Percentiles rank a stretch among this genome's conserved stretches.
phyloP scores from a whole-genome alignment of 2,888 invertebrate species.

The Drosophila kokeensis region DNA sequence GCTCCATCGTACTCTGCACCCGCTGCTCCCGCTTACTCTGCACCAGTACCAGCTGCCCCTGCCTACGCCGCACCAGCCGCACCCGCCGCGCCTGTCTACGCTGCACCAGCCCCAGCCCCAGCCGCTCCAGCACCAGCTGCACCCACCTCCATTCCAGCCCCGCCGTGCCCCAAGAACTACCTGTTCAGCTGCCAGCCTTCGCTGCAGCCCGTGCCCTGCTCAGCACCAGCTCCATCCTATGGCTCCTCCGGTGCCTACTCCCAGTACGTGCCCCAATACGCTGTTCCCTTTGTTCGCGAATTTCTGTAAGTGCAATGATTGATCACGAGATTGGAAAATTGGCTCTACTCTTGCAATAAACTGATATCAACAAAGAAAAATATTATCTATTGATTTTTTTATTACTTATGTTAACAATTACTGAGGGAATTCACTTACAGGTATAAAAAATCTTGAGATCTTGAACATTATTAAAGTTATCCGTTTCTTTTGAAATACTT shows the following conservation, averaged over 20 bases:
- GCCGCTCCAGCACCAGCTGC: constrained; percentile 59
- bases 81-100: constrained; percentile 48
- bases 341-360: constrained; percentile 38
- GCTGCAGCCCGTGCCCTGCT: constrained; percentile 79
- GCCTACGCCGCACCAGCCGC: constrained; percentile 40
- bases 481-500: neutral
- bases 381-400: neutral
- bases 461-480: neutral
- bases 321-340: constrained; percentile 18
- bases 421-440: neutral
- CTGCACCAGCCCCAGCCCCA: constrained; percentile 49
- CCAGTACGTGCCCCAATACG: constrained; percentile 77
- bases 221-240: constrained; percentile 61
- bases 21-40: constrained; percentile 52
- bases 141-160: constrained; percentile 59
- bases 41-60: constrained; percentile 41
- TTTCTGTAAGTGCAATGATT: constrained; percentile 45
- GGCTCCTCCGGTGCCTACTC: constrained; percentile 80
- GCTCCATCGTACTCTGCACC: constrained; percentile 43
- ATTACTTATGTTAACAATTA: neutral
- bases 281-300: constrained; percentile 73
- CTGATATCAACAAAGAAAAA: constrained; percentile 11
- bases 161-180: constrained; percentile 82
- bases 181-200: constrained; percentile 82
- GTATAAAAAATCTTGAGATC: neutral